Conservation (phyloP, 1,140 invertebrate species). For the Drosophila yakuba region DNA sequence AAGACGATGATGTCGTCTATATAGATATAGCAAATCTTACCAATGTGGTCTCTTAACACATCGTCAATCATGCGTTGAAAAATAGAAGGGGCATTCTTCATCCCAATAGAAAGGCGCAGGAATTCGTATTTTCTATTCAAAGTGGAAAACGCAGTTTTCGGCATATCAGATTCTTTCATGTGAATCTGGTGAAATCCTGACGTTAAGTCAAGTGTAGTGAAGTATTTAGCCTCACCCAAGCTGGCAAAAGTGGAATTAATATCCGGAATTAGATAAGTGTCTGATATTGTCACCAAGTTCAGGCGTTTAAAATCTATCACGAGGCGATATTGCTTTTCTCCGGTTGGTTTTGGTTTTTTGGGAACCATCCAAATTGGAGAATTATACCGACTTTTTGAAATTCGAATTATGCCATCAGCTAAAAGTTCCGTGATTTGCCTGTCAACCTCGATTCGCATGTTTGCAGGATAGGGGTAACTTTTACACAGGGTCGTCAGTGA, state of each 20-base stretch:
- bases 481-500: neutral
- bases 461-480: neutral
- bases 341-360: constrained; percentile 1
- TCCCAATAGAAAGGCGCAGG: no score
- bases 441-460: constrained; percentile 1
- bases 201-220: neutral
- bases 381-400: neutral
- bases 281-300: no score
- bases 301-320: neutral
- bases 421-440: neutral
- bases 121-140: no score
- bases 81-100: no score
- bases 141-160: neutral
- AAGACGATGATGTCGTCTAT: neutral
- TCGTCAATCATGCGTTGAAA: no score
- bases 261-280: no score
- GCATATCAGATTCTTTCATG: neutral
- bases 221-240: neutral
- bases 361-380: constrained; percentile 6
- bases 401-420: neutral
- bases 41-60: no score
- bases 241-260: neutral
- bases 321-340: constrained; percentile 3
- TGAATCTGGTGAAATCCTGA: neutral
- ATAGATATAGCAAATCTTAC: neutral